A percentile compares a stretch with the other conserved stretches of the same genome.
These are phyloP conservation scores for Blomia tropicalis DNA, from an alignment of 2,888 invertebrate genomes.

Conservation along the genomic window DNA sequence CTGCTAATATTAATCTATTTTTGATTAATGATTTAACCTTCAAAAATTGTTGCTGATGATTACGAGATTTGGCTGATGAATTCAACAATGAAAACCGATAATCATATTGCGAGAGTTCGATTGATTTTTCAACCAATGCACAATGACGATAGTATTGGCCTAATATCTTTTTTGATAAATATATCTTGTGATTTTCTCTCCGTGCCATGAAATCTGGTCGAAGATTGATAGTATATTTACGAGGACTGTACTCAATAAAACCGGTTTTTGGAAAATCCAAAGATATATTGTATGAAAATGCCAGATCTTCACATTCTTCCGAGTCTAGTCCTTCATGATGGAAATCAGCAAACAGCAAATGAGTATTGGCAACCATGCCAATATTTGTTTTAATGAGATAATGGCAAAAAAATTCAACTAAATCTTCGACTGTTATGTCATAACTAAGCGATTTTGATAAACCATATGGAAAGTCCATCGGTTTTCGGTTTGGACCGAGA, in stretches of 20 bases:
- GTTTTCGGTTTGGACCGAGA: not conserved
- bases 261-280: conserved; percentile 30
- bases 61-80: not conserved
- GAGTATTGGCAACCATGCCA: conserved; percentile 28
- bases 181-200: conserved; percentile 25
- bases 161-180: conserved; percentile 28
- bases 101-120: not conserved
- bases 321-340: conserved; percentile 26
- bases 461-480: conserved; percentile 20
- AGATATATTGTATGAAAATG: conserved; percentile 26
- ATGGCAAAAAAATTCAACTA: conserved; percentile 32
- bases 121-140: not conserved
- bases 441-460: not conserved
- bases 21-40: not conserved
- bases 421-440: conserved; percentile 30
- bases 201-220: conserved; percentile 30
- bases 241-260: conserved; percentile 15
- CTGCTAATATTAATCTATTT: not conserved
- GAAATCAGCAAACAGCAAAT: conserved; percentile 29
- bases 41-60: not conserved
- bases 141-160: conserved; percentile 27
- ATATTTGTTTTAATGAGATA: conserved; percentile 29
- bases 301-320: conserved; percentile 26
- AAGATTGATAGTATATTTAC: conserved; percentile 13
- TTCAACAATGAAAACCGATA: not conserved